Conservation (phyloP, 2,113 vertebrate species). For the Bubo bubo region DNA sequence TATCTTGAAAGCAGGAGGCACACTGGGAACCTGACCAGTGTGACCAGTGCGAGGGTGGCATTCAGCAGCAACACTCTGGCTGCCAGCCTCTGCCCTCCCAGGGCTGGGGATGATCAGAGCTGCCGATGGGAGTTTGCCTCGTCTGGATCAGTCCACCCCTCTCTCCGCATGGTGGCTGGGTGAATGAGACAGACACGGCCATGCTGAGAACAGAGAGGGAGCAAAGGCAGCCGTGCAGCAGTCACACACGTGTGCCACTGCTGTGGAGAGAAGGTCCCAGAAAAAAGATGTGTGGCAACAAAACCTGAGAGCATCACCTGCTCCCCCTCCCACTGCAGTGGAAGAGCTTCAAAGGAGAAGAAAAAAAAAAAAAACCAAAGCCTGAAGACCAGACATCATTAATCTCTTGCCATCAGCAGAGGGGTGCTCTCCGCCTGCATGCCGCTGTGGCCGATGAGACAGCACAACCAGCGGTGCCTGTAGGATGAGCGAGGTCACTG, state of each 20-base stretch:
- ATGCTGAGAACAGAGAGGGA: accelerated
- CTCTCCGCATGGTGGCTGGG: accelerated
- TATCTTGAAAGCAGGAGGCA: neutral
- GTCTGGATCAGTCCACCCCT: neutral
- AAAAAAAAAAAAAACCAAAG: neutral
- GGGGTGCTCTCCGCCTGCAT: neutral
- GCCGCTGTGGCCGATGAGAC: neutral
- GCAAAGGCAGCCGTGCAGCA: accelerated
- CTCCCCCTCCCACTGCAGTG: neutral
- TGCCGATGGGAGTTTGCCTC: neutral
- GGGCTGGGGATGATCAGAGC: neutral
- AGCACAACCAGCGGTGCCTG: accelerated
- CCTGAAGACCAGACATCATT: neutral
- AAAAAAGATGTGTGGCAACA: neutral
- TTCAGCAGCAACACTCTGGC: accelerated
- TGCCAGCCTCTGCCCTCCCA: neutral
- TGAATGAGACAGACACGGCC: accelerated
- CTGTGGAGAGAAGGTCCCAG: accelerated
- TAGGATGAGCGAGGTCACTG: accelerated
- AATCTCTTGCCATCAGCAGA: slow-evolving; percentile 15
- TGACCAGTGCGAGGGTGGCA: neutral
- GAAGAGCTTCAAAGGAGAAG: neutral
- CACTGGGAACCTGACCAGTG: neutral
- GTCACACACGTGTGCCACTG: accelerated
- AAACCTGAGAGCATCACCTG: neutral